Percentiles rank a stretch among this genome's conserved stretches.
These are phyloP conservation scores for Paradoxurus hermaphroditus DNA, from an alignment of 2,113 vertebrate genomes.

Conservation along the genomic window DNA sequence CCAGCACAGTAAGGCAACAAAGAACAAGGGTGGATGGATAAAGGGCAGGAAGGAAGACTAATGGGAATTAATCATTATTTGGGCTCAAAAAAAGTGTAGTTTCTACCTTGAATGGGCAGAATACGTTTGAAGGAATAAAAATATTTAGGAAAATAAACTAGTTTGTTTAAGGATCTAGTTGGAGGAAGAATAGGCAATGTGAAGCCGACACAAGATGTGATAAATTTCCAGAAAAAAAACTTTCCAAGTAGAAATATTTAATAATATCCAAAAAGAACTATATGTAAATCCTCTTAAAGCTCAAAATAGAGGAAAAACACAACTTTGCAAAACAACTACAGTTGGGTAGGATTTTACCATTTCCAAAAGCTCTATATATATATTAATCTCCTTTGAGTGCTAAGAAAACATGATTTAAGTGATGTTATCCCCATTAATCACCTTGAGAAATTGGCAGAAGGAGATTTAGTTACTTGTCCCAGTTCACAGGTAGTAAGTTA, in stretches of 20 bases:
- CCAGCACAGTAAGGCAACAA: not conserved
- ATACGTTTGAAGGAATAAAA: not conserved
- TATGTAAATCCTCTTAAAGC: not conserved
- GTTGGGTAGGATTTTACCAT: not conserved
- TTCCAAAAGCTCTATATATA: not conserved
- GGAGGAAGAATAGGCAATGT: not conserved
- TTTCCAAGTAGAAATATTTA: not conserved
- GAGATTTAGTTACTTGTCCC: not conserved
- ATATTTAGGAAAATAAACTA: not conserved
- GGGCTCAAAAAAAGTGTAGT: not conserved
- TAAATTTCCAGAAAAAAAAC: not conserved
- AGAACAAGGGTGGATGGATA: not conserved
- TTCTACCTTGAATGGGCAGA: not conserved
- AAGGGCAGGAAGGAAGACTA: not conserved
- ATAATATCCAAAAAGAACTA: not conserved
- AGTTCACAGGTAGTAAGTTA: not conserved
- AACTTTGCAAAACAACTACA: not conserved
- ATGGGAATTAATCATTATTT: not conserved
- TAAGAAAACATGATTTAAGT: not conserved
- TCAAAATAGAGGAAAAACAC: not conserved
- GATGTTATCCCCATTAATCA: not conserved
- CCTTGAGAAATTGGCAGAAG: not conserved
- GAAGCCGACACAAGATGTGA: not conserved
- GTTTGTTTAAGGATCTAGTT: not conserved
- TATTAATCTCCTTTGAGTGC: not conserved